Evolutionary conservation across 2,113 vertebrate species (phyloP), one percentile per base, ranked within the genome.

Genomic region (Pterocles burchelli): DNA sequence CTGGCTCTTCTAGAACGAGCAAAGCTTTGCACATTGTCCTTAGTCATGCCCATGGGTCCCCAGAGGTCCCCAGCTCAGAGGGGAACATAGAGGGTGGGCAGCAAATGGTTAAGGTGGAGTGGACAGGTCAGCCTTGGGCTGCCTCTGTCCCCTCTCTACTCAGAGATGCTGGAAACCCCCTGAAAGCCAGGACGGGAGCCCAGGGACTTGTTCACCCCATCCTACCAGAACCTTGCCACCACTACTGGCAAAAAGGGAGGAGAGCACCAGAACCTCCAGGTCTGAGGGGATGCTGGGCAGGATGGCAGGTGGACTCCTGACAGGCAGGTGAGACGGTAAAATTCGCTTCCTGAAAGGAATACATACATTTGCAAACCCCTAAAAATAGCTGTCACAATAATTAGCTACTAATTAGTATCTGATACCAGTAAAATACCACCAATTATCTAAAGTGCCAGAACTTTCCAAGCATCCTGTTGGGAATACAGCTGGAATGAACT

Each of bases 51-150:
- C 13, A 6, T 0, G 2, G 46, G 20, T 1, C 4, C 29, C 17
- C n/a, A 36, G 43, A 1, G 31, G 26, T 9, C 3, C 16, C 15
- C 51, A 49, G 18, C 13, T 62, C 34, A 34, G 24, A 45, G 28
- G 14, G 13, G 28, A 46, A 19, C 7, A 9, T 6, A 11, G 0
- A 1, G 48, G 49, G 34, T 5, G 29, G 54, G 72, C 52, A 51
- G 6, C 5, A 13, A 45, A 34, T 2, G 8, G 36, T 29, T 24
- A n/a, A 22, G 15, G 11, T 1, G 1, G 54, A 1, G 1, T 0
- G 3, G 58, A 34, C 46, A 15, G 20, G 0, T 18, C 18, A 20
- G 48, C 28, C 41, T 24, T 24, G 12, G 36, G 43, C 46, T 38
- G 15, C 21, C 20, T 29, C 16, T 54, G 8, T 57, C 51, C 34